A percentile compares a stretch with the other conserved stretches of the same genome.
phyloP scores from a whole-genome alignment of 30 jellyfish, hydroid and myxozoan species.

The Euphysa ruthae region DNA sequence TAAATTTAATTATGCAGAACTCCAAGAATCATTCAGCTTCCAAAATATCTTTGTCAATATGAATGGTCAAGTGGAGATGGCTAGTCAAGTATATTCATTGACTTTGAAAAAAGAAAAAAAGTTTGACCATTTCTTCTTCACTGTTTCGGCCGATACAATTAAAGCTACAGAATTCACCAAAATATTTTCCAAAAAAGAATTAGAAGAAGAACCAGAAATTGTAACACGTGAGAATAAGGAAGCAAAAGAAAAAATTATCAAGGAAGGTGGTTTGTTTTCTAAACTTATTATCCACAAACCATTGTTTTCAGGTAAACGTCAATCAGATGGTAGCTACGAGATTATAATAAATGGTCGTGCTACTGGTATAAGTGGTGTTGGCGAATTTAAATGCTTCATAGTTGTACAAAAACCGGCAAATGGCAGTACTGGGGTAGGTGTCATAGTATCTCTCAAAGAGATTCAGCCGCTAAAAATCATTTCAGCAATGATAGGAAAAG shows the following conservation, averaged over 20 bases:
- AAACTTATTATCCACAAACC: constrained; percentile 39
- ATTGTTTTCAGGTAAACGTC: constrained; percentile 31
- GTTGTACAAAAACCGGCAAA: constrained; percentile 48
- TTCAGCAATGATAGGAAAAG: constrained; percentile 41
- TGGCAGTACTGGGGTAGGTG: constrained; percentile 38
- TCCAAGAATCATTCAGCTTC: constrained; percentile 19
- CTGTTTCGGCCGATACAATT: constrained; percentile 33
- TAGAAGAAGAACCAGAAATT: constrained; percentile 6
- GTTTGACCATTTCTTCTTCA: constrained; percentile 18
- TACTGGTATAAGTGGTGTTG: constrained; percentile 27
- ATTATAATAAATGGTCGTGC: constrained; percentile 46
- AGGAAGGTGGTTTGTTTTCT: constrained; percentile 24
- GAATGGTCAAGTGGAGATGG: constrained; percentile 33
- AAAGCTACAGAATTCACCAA: constrained; percentile 38
- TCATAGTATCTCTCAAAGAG: constrained; percentile 36
- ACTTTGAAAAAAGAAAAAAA: constrained; percentile 32
- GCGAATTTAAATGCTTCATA: constrained; percentile 30
- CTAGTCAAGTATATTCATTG: constrained; percentile 27
- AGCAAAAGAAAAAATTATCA: background rate
- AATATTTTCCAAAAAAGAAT: constrained; percentile 40
- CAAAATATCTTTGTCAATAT: constrained; percentile 19
- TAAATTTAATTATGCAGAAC: constrained; percentile 28
- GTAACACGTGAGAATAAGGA: background rate
- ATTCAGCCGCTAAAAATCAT: constrained; percentile 48
- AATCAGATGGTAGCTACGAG: constrained; percentile 63